These are phyloP conservation scores for Brachypalpus laphriformis DNA, from an alignment of 2,888 invertebrate species.

Conservation along the genomic window DNA sequence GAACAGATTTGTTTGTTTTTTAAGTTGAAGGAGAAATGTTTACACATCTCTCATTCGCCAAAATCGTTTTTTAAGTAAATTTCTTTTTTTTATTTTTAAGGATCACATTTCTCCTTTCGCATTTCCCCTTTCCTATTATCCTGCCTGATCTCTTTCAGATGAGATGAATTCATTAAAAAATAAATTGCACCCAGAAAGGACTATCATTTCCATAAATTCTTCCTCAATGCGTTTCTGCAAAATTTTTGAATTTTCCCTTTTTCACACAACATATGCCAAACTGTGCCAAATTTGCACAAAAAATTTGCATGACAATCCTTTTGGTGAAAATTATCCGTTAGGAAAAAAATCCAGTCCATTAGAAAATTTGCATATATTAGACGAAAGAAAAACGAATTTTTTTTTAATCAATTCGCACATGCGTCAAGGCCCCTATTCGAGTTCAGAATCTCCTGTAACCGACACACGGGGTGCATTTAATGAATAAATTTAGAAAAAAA, in stretches of 20 bases:
- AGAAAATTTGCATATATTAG: slow-evolving; percentile 60
- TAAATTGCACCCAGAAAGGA: slow-evolving; percentile 31
- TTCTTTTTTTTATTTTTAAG: too few relatives aligned
- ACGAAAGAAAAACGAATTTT: slow-evolving; percentile 16
- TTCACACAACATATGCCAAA: slow-evolving; percentile 57
- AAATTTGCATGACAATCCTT: slow-evolving; percentile 63
- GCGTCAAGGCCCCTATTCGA: slow-evolving; percentile 46
- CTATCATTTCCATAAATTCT: background rate
- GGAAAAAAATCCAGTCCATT: slow-evolving; percentile 18
- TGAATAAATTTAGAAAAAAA: slow-evolving; percentile 65
- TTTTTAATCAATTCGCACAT: slow-evolving; percentile 63
- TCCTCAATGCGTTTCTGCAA: slow-evolving; percentile 14
- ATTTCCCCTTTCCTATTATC: slow-evolving; percentile 12
- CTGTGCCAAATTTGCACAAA: slow-evolving; percentile 59
- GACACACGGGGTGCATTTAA: slow-evolving; percentile 62
- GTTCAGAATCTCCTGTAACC: background rate
- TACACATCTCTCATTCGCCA: too few relatives aligned
- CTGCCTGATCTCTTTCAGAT: background rate
- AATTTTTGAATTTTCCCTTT: background rate
- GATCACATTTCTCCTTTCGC: slow-evolving; percentile 6
- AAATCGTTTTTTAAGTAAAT: too few relatives aligned
- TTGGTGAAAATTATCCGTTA: slow-evolving; percentile 40
- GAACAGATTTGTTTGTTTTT: slow-evolving; percentile 21
- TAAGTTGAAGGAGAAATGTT: slow-evolving; percentile 49
- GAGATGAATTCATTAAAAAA: slow-evolving; percentile 33